A percentile compares a stretch with the other conserved stretches of the same genome.
Conservation (phyloP, 1,140 invertebrate genomes). For the Calephelis virginiensis region DNA sequence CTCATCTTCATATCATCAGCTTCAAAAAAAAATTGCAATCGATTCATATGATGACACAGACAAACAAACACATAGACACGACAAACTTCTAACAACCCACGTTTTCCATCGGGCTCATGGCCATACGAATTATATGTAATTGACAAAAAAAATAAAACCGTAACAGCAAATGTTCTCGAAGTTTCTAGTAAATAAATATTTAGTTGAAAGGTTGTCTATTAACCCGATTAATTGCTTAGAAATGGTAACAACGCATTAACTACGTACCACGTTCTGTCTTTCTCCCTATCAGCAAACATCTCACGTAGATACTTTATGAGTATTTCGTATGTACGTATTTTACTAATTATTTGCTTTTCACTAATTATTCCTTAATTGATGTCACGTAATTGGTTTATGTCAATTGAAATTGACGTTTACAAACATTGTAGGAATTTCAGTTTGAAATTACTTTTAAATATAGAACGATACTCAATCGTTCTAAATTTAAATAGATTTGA, state of each 20-base stretch:
- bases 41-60: too few relatives aligned
- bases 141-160: background rate
- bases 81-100: too few relatives aligned
- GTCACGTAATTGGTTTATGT: background rate
- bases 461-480: too few relatives aligned
- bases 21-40: too few relatives aligned
- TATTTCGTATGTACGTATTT: conserved; percentile 44
- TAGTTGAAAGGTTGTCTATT: background rate
- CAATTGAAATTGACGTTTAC: background rate
- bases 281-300: conserved; percentile 35
- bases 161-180: background rate
- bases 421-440: background rate
- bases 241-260: conserved; percentile 20
- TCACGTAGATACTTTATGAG: conserved; percentile 40
- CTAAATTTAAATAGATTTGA: too few relatives aligned
- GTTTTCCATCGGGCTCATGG: too few relatives aligned
- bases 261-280: conserved; percentile 38
- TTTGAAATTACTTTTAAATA: background rate
- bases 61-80: too few relatives aligned
- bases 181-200: background rate
- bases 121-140: too few relatives aligned
- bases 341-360: conserved; percentile 55
- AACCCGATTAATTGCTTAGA: conserved; percentile 13
- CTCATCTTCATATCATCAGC: too few relatives aligned
- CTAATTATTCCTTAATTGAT: conserved; percentile 45